phyloP scores from a whole-genome alignment of 2,888 invertebrate genomes.

The Gryllus longicercus region DNA sequence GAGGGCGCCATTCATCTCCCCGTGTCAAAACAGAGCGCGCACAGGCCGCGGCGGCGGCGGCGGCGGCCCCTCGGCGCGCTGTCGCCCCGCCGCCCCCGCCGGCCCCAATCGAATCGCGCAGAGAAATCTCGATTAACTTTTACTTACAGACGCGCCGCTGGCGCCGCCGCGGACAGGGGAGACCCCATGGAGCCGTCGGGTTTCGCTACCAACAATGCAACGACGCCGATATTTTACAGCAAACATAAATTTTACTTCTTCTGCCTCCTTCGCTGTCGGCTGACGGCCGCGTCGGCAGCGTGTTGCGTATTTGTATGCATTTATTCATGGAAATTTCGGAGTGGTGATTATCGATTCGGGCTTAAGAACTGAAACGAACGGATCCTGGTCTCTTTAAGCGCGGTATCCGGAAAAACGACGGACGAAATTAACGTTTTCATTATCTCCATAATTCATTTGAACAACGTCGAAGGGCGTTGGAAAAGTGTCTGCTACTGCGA shows the following conservation, averaged over 20 bases:
- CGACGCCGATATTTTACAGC: not conserved
- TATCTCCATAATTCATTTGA: conserved; percentile 7
- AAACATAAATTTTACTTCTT: not conserved
- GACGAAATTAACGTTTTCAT: not conserved
- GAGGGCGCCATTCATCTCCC: not conserved
- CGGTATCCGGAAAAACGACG: conserved; percentile 4
- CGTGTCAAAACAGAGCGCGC: not conserved
- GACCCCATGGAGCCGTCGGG: not conserved
- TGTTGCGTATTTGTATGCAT: conserved; percentile 11
- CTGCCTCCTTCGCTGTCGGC: not conserved
- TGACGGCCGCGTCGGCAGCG: not conserved
- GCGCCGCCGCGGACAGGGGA: not conserved
- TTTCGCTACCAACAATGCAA: not conserved
- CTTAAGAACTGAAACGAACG: conserved; percentile 8
- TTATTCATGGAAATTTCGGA: conserved; percentile 3
- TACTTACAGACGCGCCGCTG: not conserved
- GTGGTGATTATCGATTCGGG: not conserved
- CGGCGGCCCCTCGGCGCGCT: not conserved
- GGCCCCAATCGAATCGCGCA: not conserved
- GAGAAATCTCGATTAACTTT: not conserved
- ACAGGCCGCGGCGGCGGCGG: not conserved
- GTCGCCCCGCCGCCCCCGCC: not conserved
- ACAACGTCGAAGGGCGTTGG: not conserved
- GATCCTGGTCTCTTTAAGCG: conserved; percentile 5
- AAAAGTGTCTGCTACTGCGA: too few species aligned